Evolutionary conservation across 2,888 invertebrate species (phyloP).

Genomic region (Spodoptera littoralis): DNA sequence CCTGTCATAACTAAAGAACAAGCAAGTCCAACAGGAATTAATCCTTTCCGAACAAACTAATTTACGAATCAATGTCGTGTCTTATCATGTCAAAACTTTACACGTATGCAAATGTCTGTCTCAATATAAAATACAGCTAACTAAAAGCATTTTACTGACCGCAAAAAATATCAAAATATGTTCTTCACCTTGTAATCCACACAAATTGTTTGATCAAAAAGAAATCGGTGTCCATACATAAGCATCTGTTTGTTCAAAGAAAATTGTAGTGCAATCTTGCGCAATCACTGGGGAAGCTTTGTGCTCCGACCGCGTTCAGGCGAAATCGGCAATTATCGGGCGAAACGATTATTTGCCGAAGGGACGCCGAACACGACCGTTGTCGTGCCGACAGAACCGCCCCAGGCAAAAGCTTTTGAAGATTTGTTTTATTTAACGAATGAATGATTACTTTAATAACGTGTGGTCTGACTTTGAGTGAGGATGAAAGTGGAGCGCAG

Average conservation of each 20-base stretch:
- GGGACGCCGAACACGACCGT: conserved; percentile 57
- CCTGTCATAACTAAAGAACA: conserved; percentile 24
- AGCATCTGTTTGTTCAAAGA: conserved; percentile 65
- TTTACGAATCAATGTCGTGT: conserved; percentile 3
- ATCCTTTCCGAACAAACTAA: conserved; percentile 12
- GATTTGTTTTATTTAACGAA: conserved; percentile 53
- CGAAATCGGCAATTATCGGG: conserved; percentile 72
- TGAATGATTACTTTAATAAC: conserved; percentile 53
- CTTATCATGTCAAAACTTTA: conserved; percentile 5
- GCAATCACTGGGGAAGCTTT: conserved; percentile 70
- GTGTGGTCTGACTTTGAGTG: conserved; percentile 23
- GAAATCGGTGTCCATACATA: conserved; percentile 45
- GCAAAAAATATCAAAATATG: conserved; percentile 19
- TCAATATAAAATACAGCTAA: conserved; percentile 10
- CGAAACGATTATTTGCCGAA: conserved; percentile 69
- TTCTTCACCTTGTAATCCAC: conserved; percentile 49
- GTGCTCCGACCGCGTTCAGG: conserved; percentile 60
- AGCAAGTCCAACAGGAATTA: conserved; percentile 5
- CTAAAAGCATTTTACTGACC: conserved; percentile 1
- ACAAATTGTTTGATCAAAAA: conserved; percentile 64
- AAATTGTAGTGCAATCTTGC: conserved; percentile 79
- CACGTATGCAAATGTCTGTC: not conserved
- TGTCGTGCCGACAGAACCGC: conserved; percentile 58
- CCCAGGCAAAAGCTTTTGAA: conserved; percentile 47
- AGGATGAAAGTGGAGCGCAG: conserved; percentile 37